phyloP scores from a whole-genome alignment of 2,888 invertebrate genomes.

The Himalopsyche kuldschensis region DNA sequence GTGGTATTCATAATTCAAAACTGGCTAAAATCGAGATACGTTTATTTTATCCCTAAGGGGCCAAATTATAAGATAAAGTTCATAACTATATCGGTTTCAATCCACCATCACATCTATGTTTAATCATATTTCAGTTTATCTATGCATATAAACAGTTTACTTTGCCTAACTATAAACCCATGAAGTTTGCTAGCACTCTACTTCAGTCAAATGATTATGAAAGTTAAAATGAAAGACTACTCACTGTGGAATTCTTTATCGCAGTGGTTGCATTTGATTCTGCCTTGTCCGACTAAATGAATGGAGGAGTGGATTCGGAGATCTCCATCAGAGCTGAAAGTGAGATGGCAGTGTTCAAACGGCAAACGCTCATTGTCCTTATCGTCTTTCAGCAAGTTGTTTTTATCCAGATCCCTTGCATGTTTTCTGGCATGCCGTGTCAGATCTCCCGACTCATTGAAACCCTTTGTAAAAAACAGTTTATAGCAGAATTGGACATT shows the following conservation, averaged over 20 bases:
- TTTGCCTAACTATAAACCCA: no score
- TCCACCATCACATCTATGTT: no score
- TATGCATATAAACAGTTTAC: no score
- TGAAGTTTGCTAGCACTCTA: no score
- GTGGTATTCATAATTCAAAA: no score
- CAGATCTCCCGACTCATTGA: conserved; percentile 40
- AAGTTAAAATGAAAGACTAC: conserved; percentile 21
- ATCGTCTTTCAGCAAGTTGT: conserved; percentile 25
- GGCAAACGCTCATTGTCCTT: conserved; percentile 39
- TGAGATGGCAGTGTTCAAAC: conserved; percentile 53
- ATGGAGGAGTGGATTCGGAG: conserved; percentile 54
- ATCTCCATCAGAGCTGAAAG: conserved; percentile 55
- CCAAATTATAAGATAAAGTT: no score
- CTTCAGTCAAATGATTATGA: no score
- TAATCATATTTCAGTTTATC: no score
- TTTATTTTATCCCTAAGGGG: no score
- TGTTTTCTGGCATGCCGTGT: conserved; percentile 44
- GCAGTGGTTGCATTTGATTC: conserved; percentile 54
- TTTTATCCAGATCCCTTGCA: conserved; percentile 21
- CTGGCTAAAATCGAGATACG: no score
- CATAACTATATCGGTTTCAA: no score
- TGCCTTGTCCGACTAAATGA: conserved; percentile 46
- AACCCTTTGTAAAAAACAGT: conserved; percentile 36
- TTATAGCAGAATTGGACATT: no score
- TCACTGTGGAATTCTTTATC: conserved; percentile 57